Conservation (phyloP, 2,113 vertebrate genomes). For the Sander vitreus region DNA sequence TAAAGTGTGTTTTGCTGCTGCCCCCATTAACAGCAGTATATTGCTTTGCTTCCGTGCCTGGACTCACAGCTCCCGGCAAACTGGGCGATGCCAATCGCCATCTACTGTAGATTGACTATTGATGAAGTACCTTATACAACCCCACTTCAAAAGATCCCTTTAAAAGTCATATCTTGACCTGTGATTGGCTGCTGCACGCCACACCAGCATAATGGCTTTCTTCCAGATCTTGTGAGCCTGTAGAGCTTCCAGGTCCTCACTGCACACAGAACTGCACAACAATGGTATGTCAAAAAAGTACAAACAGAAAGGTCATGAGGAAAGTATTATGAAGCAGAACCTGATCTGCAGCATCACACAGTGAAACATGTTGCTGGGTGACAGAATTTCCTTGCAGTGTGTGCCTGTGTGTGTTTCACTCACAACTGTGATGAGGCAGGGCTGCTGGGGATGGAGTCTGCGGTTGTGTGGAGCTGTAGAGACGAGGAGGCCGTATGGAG, state of each 20-base stretch:
- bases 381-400: not conserved
- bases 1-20: too few relatives aligned
- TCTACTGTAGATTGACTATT: too few relatives aligned
- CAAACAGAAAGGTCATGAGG: not conserved
- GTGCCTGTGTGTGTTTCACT: slow-evolving; percentile 71
- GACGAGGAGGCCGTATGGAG: slow-evolving; percentile 91
- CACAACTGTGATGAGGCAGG: slow-evolving; percentile 98
- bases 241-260: slow-evolving; percentile 96
- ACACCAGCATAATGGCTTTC: slow-evolving; percentile 98
- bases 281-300: not conserved
- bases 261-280: slow-evolving; percentile 91
- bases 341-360: not conserved
- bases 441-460: slow-evolving; percentile 96
- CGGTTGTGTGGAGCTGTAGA: slow-evolving; percentile 90
- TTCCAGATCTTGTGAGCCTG: slow-evolving; percentile 99
- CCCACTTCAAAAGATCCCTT: too few relatives aligned
- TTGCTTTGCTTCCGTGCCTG: too few relatives aligned
- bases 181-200: slow-evolving; percentile 98
- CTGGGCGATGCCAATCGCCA: too few relatives aligned
- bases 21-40: too few relatives aligned
- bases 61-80: too few relatives aligned
- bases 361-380: not conserved
- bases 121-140: too few relatives aligned
- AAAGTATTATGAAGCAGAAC: not conserved
- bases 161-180: slow-evolving; percentile 79